phyloP scores from a whole-genome alignment of 2,113 vertebrate species.

The Diphyllodes magnificus region DNA sequence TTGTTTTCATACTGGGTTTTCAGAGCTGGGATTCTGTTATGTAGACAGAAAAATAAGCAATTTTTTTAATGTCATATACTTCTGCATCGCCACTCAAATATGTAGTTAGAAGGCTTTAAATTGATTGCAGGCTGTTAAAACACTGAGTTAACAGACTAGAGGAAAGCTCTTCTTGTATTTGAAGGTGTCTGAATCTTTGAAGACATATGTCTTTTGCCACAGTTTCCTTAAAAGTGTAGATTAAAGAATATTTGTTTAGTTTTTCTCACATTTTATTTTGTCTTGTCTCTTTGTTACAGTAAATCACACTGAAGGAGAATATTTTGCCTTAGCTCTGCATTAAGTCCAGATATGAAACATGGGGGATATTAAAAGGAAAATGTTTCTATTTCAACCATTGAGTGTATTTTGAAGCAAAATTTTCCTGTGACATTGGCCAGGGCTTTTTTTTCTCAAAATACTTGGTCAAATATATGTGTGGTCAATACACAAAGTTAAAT shows the following conservation, averaged over 20 bases:
- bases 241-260: neutral
- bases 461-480: neutral
- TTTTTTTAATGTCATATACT: neutral
- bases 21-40: neutral
- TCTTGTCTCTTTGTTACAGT: neutral
- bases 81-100: neutral
- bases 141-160: neutral
- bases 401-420: neutral
- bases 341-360: neutral
- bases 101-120: neutral
- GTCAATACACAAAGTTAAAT: neutral
- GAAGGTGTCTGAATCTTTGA: neutral
- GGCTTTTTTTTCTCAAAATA: neutral
- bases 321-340: neutral
- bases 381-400: neutral
- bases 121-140: neutral
- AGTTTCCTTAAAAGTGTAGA: neutral
- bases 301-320: neutral
- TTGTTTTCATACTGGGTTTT: neutral
- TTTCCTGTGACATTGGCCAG: neutral
- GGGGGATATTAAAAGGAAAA: neutral
- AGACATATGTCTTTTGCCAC: neutral
- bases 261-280: neutral
- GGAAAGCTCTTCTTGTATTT: neutral
- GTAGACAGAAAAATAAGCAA: neutral